These are phyloP conservation scores for Ectemnius lituratus DNA, from an alignment of 2,888 invertebrate species.

Conservation along the genomic window DNA sequence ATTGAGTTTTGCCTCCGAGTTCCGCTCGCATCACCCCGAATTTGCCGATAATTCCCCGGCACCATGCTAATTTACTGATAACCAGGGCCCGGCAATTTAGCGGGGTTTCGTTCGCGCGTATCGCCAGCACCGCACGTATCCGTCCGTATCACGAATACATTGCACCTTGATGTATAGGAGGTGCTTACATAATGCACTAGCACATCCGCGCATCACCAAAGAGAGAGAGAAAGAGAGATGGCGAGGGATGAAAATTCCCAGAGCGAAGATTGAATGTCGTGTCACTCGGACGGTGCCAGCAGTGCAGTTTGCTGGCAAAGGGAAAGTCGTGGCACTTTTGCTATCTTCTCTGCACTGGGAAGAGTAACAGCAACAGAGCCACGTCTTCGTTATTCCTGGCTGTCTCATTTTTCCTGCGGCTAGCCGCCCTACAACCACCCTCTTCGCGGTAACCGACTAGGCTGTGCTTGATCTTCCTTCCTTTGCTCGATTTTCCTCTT, in stretches of 20 bases:
- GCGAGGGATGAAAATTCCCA: background rate
- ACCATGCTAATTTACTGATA: slow-evolving; percentile 53
- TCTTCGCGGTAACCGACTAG: background rate
- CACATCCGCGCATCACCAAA: slow-evolving; percentile 2
- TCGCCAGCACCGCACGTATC: slow-evolving; percentile 1
- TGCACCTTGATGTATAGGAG: slow-evolving; percentile 1
- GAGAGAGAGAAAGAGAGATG: background rate
- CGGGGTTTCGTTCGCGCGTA: slow-evolving; percentile 26
- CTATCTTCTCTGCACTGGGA: background rate
- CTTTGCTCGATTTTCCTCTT: slow-evolving; percentile 4
- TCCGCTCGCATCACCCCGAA: slow-evolving; percentile 18
- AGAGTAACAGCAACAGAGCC: too few relatives aligned
- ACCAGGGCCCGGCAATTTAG: slow-evolving; percentile 32
- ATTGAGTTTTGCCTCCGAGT: slow-evolving; percentile 18
- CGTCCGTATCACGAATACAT: background rate
- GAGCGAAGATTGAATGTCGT: slow-evolving; percentile 6
- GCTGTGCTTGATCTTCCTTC: background rate
- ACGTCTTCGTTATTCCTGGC: background rate
- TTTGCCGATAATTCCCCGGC: slow-evolving; percentile 45
- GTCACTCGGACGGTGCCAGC: slow-evolving; percentile 7
- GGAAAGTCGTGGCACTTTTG: background rate
- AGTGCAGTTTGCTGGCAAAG: background rate
- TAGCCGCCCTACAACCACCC: background rate
- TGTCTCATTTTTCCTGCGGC: background rate
- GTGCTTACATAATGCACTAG: background rate